Conservation (phyloP, 2,888 invertebrate species). For the Cephus pygmeus region DNA sequence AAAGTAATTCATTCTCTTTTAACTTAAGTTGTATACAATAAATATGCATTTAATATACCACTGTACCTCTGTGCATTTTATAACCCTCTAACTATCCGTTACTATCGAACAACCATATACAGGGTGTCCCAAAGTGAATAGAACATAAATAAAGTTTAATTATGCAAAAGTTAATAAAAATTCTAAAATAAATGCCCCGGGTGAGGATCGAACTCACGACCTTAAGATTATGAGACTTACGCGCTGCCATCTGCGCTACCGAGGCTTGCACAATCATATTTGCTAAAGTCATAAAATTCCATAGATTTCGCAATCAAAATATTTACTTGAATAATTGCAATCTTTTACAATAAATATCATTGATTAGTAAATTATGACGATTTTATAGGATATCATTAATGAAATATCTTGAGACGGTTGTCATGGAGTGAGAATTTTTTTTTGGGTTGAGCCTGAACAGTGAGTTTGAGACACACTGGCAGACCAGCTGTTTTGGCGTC, state of each 20-base stretch:
- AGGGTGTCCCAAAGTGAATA: not conserved
- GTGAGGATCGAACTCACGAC: conserved; percentile 97
- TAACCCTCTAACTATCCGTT: not conserved
- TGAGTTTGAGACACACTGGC: not conserved
- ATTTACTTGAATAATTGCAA: not conserved
- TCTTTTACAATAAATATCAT: not conserved
- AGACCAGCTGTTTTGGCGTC: not conserved
- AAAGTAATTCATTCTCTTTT: conserved; percentile 60
- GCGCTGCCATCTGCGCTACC: conserved; percentile 62
- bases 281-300: not conserved
- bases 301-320: not conserved
- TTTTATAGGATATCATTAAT: not conserved
- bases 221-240: conserved; percentile 71
- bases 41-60: not conserved
- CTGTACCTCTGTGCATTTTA: not conserved
- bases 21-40: not conserved
- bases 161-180: not conserved
- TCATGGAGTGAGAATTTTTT: not conserved
- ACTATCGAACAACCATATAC: not conserved
- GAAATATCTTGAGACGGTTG: not conserved
- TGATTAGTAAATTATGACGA: not conserved
- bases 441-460: not conserved
- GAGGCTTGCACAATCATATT: conserved; percentile 30
- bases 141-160: not conserved
- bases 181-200: conserved; percentile 75